phyloP scores from a whole-genome alignment of 2,797 vertebrate genomes.

The Simalia tracyae region DNA sequence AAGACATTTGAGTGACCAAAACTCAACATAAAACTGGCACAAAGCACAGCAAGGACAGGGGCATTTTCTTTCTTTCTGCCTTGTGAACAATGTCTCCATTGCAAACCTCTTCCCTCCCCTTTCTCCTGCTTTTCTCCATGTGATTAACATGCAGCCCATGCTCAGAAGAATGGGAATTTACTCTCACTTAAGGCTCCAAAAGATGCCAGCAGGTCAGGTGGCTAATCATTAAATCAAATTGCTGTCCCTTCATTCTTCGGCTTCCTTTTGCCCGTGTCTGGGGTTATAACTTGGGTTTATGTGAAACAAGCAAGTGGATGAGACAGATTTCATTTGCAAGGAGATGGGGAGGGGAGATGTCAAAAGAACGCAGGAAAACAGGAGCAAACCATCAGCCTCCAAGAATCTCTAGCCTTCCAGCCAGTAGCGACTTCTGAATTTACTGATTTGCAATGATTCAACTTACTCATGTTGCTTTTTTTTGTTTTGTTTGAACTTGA shows the following conservation, averaged over 20 bases:
- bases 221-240: constrained; percentile 79
- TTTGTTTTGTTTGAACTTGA: constrained; percentile 62
- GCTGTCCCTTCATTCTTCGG: constrained; percentile 70
- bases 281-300: constrained; percentile 68
- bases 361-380: constrained; percentile 73
- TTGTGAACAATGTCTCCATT: constrained; percentile 72
- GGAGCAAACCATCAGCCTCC: constrained; percentile 58
- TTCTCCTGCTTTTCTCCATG: constrained; percentile 64
- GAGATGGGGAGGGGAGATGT: constrained; percentile 54
- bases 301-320: constrained; percentile 78
- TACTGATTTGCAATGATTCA: constrained; percentile 38
- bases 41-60: constrained; percentile 65
- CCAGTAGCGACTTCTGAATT: not conserved
- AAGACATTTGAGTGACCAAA: constrained; percentile 68
- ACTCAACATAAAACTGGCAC: constrained; percentile 69
- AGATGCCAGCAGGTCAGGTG: constrained; percentile 75
- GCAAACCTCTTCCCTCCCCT: constrained; percentile 44
- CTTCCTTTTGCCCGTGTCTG: constrained; percentile 60
- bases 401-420: constrained; percentile 47
- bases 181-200: constrained; percentile 66
- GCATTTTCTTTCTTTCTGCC: constrained; percentile 61
- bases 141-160: constrained; percentile 74
- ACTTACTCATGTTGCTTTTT: constrained; percentile 47
- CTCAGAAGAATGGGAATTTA: constrained; percentile 64
- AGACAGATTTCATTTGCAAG: constrained; percentile 62